A percentile compares a stretch with the other conserved stretches of the same genome.
Conservation (phyloP, 1,140 invertebrate genomes). For the Thaumatotibia leucotreta region DNA sequence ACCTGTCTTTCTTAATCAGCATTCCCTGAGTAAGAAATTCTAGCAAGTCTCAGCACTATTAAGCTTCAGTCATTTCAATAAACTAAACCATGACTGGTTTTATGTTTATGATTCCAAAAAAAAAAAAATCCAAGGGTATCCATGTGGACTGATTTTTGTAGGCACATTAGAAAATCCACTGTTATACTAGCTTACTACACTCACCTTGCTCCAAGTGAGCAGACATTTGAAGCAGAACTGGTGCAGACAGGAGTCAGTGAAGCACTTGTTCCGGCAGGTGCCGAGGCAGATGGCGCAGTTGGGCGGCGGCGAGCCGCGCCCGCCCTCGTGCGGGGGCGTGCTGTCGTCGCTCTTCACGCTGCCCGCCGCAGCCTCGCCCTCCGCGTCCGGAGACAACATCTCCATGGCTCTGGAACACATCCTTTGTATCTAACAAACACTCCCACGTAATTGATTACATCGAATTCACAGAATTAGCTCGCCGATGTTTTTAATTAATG, state of each 20-base stretch:
- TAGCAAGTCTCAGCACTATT: too few relatives aligned
- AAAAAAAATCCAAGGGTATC: too few relatives aligned
- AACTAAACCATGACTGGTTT: too few relatives aligned
- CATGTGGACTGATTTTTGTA: too few relatives aligned
- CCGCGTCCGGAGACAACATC: conserved; percentile 38
- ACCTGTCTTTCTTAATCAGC: too few relatives aligned
- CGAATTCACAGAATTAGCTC: neutral
- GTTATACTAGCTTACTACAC: conserved; percentile 17
- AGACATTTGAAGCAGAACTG: conserved; percentile 96
- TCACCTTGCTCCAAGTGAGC: conserved; percentile 94
- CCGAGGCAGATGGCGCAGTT: conserved; percentile 96
- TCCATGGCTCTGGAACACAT: conserved; percentile 39
- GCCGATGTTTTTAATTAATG: neutral
- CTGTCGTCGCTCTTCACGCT: conserved; percentile 63
- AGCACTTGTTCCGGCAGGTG: conserved; percentile 90
- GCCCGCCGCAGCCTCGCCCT: conserved; percentile 28
- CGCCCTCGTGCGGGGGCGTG: conserved; percentile 47
- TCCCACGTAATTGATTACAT: neutral
- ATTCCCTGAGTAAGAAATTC: too few relatives aligned
- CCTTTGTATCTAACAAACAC: neutral
- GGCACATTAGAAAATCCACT: neutral
- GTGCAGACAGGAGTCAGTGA: conserved; percentile 94
- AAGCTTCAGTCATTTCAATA: too few relatives aligned
- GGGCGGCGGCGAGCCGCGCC: conserved; percentile 82
- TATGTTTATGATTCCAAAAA: too few relatives aligned